These are phyloP conservation scores for Microdon myrmicae DNA, from an alignment of 2,888 invertebrate genomes.

Conservation along the genomic window DNA sequence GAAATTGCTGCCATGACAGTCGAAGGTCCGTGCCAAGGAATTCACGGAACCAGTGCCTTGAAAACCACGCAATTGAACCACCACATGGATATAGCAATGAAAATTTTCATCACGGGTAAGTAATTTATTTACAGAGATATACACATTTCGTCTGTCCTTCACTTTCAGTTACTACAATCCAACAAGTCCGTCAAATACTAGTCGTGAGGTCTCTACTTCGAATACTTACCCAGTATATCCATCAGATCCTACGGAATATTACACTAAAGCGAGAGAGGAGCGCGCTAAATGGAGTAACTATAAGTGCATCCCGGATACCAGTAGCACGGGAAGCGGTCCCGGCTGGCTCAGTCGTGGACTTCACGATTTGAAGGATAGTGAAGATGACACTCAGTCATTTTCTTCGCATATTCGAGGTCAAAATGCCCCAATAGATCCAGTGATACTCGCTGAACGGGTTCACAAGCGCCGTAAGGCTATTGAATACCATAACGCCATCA, in stretches of 20 bases:
- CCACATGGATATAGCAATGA: slow-evolving; percentile 27
- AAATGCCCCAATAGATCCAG: slow-evolving; percentile 84
- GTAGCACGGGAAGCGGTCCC: slow-evolving; percentile 61
- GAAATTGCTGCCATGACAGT: slow-evolving; percentile 50
- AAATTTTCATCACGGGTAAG: slow-evolving; percentile 32
- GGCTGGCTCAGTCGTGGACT: slow-evolving; percentile 70
- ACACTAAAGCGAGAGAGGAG: slow-evolving; percentile 68
- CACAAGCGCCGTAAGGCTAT: slow-evolving; percentile 83
- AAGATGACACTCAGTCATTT: slow-evolving; percentile 63
- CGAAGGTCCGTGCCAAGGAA: slow-evolving; percentile 22
- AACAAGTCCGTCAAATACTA: slow-evolving; percentile 58
- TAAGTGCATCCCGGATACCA: slow-evolving; percentile 60
- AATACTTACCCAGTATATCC: slow-evolving; percentile 64
- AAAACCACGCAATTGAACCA: slow-evolving; percentile 28
- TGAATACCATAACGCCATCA: slow-evolving; percentile 87
- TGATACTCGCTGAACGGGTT: slow-evolving; percentile 83
- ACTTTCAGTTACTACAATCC: slow-evolving; percentile 58
- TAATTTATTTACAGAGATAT: background rate
- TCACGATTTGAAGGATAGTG: slow-evolving; percentile 68
- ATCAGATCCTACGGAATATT: slow-evolving; percentile 60
- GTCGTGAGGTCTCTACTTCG: slow-evolving; percentile 65
- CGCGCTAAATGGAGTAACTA: slow-evolving; percentile 80
- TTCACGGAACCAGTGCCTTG: slow-evolving; percentile 21
- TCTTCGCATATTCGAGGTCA: slow-evolving; percentile 81
- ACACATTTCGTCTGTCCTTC: slow-evolving; percentile 3